Evolutionary conservation across 2,113 vertebrate genomes (phyloP), one percentile per base, ranked within the genome.

Genomic region (Steatornis caripensis): DNA sequence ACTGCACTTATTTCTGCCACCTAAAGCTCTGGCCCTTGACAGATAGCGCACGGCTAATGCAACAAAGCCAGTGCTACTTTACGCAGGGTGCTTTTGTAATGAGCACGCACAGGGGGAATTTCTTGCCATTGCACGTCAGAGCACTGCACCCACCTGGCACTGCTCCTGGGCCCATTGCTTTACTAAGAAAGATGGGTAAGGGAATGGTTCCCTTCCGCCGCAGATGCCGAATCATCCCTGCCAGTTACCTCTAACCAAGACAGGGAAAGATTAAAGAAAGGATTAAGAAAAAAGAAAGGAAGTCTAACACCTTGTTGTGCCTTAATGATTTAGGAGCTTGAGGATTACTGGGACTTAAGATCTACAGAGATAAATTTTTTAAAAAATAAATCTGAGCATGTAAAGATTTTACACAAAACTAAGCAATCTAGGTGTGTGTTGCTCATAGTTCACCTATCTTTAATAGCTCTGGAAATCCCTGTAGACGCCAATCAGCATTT

Each of bases 11-110:
- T 30, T 75, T 91, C 53, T 76, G 70, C 45, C 58, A 61, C 45
- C 46, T 23, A 26, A 57, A 74, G 34, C 54, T 79, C 84, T 60
- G 39, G 36, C 39, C 51, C 41, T 37, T 6, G 48, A n/a, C 81
- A 45, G 74, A 5, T 65, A 51, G 27, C 15, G 12, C 21, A 5
- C 0, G 2, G 76, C 58, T 51, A 60, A 37, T 1, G 9, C 37
- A 45, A 17, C 49, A 58, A 46, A 74, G 62, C 36, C 88, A 55
- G 79, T 0, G 10, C 55, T 55, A 39, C 80, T 68, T 78, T 41
- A 30, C 57, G 30, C n/a, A 5, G 66, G 60, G 48, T 12, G 55
- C 21, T 68, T 77, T 18, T 10, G 30, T 9, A 29, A 60, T 12
- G 24, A 70, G 37, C 19, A 15, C 12, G 30, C 48, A 5, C 18